A percentile compares a stretch with the other conserved stretches of the same genome.
Evolutionary conservation across 2,797 vertebrate species (phyloP).

Genomic region (Echeneis naucrates): DNA sequence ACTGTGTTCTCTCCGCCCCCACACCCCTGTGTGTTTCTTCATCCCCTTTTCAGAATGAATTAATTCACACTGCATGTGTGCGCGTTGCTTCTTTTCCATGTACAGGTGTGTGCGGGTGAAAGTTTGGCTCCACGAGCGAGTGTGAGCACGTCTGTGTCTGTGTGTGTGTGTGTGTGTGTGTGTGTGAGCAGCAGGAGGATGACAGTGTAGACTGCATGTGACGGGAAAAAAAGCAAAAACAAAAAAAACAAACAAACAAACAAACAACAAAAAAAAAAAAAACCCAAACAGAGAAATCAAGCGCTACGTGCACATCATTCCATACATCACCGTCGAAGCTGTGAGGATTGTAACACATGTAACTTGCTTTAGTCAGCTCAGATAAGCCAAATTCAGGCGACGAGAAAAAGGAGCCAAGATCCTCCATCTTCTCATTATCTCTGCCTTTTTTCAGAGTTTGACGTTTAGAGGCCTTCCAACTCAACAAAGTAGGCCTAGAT

Average conservation of each 20-base stretch:
- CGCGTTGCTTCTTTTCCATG: slow-evolving; percentile 45
- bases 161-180: slow-evolving; percentile 13
- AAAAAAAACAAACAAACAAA: no score
- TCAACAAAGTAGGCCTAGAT: slow-evolving; percentile 72
- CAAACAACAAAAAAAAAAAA: no score
- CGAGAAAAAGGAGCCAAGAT: slow-evolving; percentile 34
- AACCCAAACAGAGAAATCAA: slow-evolving; percentile 35
- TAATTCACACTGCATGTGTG: slow-evolving; percentile 62
- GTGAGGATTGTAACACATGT: slow-evolving; percentile 65
- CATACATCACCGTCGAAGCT: slow-evolving; percentile 62
- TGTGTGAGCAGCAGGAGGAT: slow-evolving; percentile 13
- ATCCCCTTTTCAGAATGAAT: slow-evolving; percentile 69
- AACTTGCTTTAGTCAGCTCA: slow-evolving; percentile 33
- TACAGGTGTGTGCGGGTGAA: slow-evolving; percentile 63
- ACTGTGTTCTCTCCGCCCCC: slow-evolving; percentile 64
- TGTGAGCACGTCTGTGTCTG: background rate
- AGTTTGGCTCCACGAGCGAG: slow-evolving; percentile 52
- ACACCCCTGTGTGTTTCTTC: slow-evolving; percentile 49
- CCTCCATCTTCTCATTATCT: slow-evolving; percentile 64
- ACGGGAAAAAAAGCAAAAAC: background rate
- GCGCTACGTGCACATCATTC: slow-evolving; percentile 54
- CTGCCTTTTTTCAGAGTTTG: slow-evolving; percentile 65
- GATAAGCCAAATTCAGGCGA: slow-evolving; percentile 44
- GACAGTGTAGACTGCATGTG: slow-evolving; percentile 47
- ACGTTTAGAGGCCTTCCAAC: slow-evolving; percentile 74